These are phyloP conservation scores for Harlomillsia oculata DNA, from an alignment of 1,140 invertebrate species.

Conservation along the genomic window DNA sequence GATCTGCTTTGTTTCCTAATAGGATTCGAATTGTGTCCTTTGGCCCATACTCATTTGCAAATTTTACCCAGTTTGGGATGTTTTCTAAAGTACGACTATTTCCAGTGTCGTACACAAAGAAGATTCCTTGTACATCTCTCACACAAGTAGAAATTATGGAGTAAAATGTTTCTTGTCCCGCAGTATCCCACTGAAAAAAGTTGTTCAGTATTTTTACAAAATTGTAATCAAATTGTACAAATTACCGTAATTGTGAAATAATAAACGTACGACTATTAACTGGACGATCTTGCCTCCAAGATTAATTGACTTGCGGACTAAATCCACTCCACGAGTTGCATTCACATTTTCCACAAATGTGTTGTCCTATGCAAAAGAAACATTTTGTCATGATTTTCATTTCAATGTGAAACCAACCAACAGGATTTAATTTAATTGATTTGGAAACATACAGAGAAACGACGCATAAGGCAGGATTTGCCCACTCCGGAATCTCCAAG, in stretches of 20 bases:
- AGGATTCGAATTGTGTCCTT: slow-evolving; percentile 81
- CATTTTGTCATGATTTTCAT: neutral
- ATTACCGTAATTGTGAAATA: neutral
- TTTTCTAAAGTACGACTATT: slow-evolving; percentile 79
- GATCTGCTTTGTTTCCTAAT: slow-evolving; percentile 57
- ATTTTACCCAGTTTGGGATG: slow-evolving; percentile 76
- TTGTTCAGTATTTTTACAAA: neutral
- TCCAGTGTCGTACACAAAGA: slow-evolving; percentile 85
- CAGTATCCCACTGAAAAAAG: slow-evolving; percentile 31
- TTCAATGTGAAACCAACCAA: neutral
- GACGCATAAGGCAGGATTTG: slow-evolving; percentile 29
- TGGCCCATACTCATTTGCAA: slow-evolving; percentile 75
- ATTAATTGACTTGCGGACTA: slow-evolving; percentile 23
- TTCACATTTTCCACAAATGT: slow-evolving; percentile 16
- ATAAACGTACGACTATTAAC: slow-evolving; percentile 17
- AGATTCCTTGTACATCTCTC: slow-evolving; percentile 82
- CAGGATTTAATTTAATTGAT: neutral
- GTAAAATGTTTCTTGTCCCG: slow-evolving; percentile 78
- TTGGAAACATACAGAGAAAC: slow-evolving; percentile 23
- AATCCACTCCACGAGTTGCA: slow-evolving; percentile 21
- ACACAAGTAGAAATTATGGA: slow-evolving; percentile 91
- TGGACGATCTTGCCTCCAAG: slow-evolving; percentile 24
- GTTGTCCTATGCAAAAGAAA: slow-evolving; percentile 17
- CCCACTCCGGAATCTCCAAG: slow-evolving; percentile 32
- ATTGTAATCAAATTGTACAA: neutral